Conservation (phyloP, 1,140 invertebrate genomes). For the Drosophila melanica region DNA sequence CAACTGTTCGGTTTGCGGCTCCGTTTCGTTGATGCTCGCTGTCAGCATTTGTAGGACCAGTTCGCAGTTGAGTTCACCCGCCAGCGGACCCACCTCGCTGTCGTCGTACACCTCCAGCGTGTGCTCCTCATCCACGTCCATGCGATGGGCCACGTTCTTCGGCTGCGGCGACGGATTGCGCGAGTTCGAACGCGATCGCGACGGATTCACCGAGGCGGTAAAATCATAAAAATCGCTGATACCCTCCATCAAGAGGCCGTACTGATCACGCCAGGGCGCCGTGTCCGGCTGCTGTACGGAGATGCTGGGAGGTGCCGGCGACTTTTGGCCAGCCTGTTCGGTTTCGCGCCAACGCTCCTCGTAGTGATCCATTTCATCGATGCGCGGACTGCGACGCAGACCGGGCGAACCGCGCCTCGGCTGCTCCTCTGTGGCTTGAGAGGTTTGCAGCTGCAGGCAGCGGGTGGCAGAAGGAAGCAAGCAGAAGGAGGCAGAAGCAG, state of each 20-base stretch:
- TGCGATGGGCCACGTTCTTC: constrained; percentile 65
- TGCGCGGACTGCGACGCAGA: constrained; percentile 75
- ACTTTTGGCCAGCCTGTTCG: constrained; percentile 23
- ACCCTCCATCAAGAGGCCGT: constrained; percentile 76
- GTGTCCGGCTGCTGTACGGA: constrained; percentile 60
- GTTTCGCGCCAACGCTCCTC: constrained; percentile 71
- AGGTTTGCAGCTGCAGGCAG: constrained; percentile 67
- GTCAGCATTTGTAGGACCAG: constrained; percentile 60
- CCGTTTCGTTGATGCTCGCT: constrained; percentile 40
- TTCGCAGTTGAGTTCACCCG: constrained; percentile 62
- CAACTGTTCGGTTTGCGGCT: constrained; percentile 6
- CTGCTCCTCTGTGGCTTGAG: constrained; percentile 60
- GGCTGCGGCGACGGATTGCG: constrained; percentile 67
- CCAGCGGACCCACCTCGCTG: constrained; percentile 34
- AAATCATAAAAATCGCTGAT: constrained; percentile 83
- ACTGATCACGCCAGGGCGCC: constrained; percentile 73
- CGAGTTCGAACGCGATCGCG: constrained; percentile 66
- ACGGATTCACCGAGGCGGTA: constrained; percentile 74
- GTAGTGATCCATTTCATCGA: constrained; percentile 79
- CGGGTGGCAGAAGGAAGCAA: not conserved
- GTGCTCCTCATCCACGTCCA: constrained; percentile 46
- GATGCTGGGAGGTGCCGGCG: constrained; percentile 55
- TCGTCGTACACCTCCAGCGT: constrained; percentile 71
- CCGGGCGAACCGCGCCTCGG: constrained; percentile 57
- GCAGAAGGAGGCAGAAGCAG: constrained; percentile 13